Evolutionary conservation across 2,888 invertebrate species (phyloP), one percentile per base, ranked within the genome.

Genomic region (Hydraecia micacea): DNA sequence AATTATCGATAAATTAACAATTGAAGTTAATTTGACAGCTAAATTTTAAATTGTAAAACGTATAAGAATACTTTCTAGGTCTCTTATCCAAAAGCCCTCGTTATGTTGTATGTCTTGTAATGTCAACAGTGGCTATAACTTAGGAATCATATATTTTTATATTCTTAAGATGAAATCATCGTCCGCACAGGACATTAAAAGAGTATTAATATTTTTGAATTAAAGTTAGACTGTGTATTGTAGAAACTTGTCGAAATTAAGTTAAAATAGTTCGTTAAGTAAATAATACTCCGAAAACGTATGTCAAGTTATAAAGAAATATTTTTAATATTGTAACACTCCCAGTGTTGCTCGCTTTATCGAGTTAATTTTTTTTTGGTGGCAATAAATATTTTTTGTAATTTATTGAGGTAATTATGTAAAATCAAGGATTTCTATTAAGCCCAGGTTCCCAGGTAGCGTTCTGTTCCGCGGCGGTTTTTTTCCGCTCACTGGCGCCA

Each of bases 181-280:
- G 80, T 88, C 90, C 89, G 65, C 2, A 32, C 6, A 42, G 86
- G 89, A 86, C 89, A 79, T 75, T 77, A 83, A 89, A 90, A 86
- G 90, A 91, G 91, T 91, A 91, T 91, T 91, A 88, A 87, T 87
- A 85, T 86, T 81, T 85, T 89, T 81, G 83, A 90, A 87, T 87
- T 80, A 66, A 84, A 75, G 46, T 87, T 89, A 88, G 86, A 87
- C 80, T 91, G 91, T 89, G 81, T 86, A 87, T 78, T 76, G 46
- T 85, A 85, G 77, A 73, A 78, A 77, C 13, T 85, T 80, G 73
- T 85, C 79, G 71, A 79, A 86, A 83, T 80, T 87, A 87, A 84
- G 85, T 79, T 86, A 46, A 79, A 82, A 15, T 87, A 85, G 52
- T 5, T 74, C 2, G 11, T 63, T 82, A 86, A 69, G 79, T 66